Base-by-base conservation (phyloP, 1,140 invertebrate genomes). In the Octopus bimaculoides region DNA sequence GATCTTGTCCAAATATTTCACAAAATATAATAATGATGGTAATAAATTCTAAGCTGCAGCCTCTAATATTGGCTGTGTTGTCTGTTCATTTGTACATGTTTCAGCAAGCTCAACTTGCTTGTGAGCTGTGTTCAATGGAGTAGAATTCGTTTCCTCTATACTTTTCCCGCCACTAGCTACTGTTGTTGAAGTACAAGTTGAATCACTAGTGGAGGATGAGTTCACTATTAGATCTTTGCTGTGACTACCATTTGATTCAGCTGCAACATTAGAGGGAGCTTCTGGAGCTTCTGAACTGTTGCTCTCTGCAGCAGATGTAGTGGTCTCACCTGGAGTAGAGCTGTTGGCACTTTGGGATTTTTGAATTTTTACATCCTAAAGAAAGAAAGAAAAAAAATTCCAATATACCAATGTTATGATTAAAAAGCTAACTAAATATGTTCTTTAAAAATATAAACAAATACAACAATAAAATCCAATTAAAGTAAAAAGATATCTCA, bases 41-140 rank as follows among this genome's bases (percentile, higher is more conserved):
- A 71, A 71, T 71, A 20, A 61, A 61, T 17, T 61, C 66, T 71
- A 71, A 71, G 66, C 66, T 5, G 66, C 66, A 12, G 66, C 66
- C 66, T 71, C 66, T 71, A 71, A 71, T 71, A 71, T 71, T 71
- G 66, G 66, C 26, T 71, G 66, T 14, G 66, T 71, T 17, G 66
- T 20, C 66, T 71, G 66, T 71, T 71, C 66, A 71, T 20, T 71
- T 71, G 66, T 71, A 14, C 66, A 71, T 5, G 66, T 71, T n/a
- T 71, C 66, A n/a, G 14, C 66, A 14, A 71, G 66, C 17, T 71
- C 66, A 8, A 71, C 66, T n/a, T 14, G 66, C 26, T 71, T 71
- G 26, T 71, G 66, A 20, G 8, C 26, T 71, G 66, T 71, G 9
- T 10, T 20, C 26, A 41, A 41, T 10, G 9, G 6, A 6, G 5